Evolutionary conservation across 2,797 vertebrate species (phyloP), one percentile per base, ranked within the genome.

Genomic region (Clarias platycephalus): DNA sequence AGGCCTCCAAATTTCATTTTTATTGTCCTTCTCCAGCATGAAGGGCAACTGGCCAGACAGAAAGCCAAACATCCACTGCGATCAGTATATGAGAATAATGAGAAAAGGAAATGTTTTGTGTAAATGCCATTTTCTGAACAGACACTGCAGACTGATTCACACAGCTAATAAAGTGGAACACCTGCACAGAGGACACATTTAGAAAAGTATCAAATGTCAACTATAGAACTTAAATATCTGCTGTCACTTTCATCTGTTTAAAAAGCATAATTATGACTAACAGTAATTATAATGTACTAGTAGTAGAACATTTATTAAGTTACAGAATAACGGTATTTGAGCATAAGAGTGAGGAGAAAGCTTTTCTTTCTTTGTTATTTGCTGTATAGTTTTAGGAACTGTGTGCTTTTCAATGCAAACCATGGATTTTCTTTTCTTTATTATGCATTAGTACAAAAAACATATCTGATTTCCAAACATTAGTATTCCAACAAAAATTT

Each of bases 11-110:
- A 92, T 90, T 89, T 92, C 89, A 89, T 91, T 92, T 91, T 86
- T 89, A 88, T 92, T 89, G 93, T 89, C 94, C 93, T 95, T 94
- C 91, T 68, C 71, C 88, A 89, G 88, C 90, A 88, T 91, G 92
- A 95, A 95, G 94, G 94, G 90, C 93, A 88, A 88, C 87, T 91
- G 88, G 83, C 87, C 81, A 91, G 87, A 90, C 64, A 93, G 86
- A 80, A 79, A 87, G 64, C 70, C 82, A 58, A 89, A 88, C 88
- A 77, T 78, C 62, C 68, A 82, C 67, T 34, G 86, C 28, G 58
- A 79, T 75, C 66, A 68, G 74, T 72, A 70, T 86, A 76, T 40
- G 57, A 86, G 71, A 80, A 86, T 82, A 86, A 87, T 62, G 77
- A 81, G 63, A 88, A 87, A 87, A 44, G 44, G 55, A 87, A 88